These are phyloP conservation scores for Discoglossus pictus DNA, from an alignment of 2,797 vertebrate species.

Conservation along the genomic window DNA sequence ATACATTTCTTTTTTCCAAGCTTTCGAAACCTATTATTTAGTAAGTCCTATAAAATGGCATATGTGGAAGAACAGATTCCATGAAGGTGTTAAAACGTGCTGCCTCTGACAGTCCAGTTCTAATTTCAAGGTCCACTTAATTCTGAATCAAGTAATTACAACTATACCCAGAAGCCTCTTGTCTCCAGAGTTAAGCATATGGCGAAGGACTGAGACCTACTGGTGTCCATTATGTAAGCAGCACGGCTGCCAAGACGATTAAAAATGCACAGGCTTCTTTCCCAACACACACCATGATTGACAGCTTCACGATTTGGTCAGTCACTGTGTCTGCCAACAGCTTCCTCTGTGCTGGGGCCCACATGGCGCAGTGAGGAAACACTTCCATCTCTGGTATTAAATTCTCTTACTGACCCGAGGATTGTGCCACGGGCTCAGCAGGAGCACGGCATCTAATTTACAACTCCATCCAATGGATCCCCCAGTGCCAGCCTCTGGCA, in stretches of 20 bases:
- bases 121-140: slow-evolving; percentile 99
- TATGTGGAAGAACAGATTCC: slow-evolving; percentile 57
- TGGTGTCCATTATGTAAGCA: slow-evolving; percentile 86
- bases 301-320: slow-evolving; percentile 75
- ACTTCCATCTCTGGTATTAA: slow-evolving; percentile 71
- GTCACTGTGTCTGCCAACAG: slow-evolving; percentile 67
- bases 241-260: slow-evolving; percentile 74
- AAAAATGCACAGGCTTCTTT: slow-evolving; percentile 68
- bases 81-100: slow-evolving; percentile 69
- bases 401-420: slow-evolving; percentile 77
- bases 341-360: slow-evolving; percentile 73
- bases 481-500: slow-evolving; percentile 84
- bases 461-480: slow-evolving; percentile 86
- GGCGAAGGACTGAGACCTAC: slow-evolving; percentile 84
- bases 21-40: slow-evolving; percentile 4
- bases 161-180: slow-evolving; percentile 88
- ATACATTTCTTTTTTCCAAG: neutral
- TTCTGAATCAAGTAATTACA: slow-evolving; percentile 96
- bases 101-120: slow-evolving; percentile 80
- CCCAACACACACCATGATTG: slow-evolving; percentile 73
- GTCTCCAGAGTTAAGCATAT: slow-evolving; percentile 90
- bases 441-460: slow-evolving; percentile 90
- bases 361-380: slow-evolving; percentile 75
- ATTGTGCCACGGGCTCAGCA: slow-evolving; percentile 82
- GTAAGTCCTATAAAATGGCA: slow-evolving; percentile 6